These are phyloP conservation scores for Drosophila borealis DNA, from an alignment of 2,888 invertebrate species.

Conservation along the genomic window DNA sequence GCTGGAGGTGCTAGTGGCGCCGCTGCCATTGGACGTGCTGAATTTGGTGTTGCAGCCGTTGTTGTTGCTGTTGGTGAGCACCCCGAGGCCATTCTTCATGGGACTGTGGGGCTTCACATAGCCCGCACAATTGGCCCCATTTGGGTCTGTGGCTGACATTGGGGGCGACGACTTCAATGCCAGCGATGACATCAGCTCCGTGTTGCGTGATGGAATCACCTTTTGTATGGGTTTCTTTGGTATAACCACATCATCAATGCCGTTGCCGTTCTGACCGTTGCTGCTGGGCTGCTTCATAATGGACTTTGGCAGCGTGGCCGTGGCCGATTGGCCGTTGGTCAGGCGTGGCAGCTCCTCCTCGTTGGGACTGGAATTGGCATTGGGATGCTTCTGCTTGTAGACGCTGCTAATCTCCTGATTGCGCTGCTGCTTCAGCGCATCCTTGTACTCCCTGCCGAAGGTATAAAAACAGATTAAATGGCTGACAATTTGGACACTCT, in stretches of 20 bases:
- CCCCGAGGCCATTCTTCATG: constrained; percentile 75
- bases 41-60: constrained; percentile 59
- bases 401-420: constrained; percentile 90
- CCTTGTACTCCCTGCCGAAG: constrained; percentile 92
- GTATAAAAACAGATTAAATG: background rate
- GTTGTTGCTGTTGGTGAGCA: constrained; percentile 64
- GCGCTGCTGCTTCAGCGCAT: constrained; percentile 93
- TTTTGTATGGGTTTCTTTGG: constrained; percentile 90
- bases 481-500: background rate
- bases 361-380: constrained; percentile 75
- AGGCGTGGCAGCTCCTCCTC: constrained; percentile 65
- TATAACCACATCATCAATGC: constrained; percentile 80
- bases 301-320: constrained; percentile 76
- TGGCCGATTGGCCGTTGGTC: constrained; percentile 42
- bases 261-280: constrained; percentile 60
- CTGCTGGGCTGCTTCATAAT: constrained; percentile 80
- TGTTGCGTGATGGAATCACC: constrained; percentile 91
- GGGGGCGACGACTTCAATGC: constrained; percentile 34
- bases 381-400: constrained; percentile 86
- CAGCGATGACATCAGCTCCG: constrained; percentile 78
- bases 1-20: constrained; percentile 14
- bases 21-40: constrained; percentile 64
- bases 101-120: constrained; percentile 86
- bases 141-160: constrained; percentile 37
- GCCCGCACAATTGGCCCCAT: constrained; percentile 66